A percentile compares a stretch with the other conserved stretches of the same genome.
Conservation (phyloP, 1,140 invertebrate genomes). For the Tetramorium parvispinum region DNA sequence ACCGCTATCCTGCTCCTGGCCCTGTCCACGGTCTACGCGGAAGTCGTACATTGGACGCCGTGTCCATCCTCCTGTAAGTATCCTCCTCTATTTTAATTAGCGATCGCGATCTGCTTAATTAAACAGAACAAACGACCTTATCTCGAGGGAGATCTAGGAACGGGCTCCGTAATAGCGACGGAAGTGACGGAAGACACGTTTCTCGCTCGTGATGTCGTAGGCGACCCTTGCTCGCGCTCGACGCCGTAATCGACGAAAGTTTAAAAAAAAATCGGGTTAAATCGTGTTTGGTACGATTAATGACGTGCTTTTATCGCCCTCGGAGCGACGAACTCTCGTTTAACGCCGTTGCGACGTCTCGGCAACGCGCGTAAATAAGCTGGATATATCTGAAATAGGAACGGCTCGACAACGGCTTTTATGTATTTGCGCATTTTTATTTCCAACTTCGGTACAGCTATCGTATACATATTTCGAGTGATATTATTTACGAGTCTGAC, state of each 20-base stretch:
- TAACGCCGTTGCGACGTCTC: not conserved
- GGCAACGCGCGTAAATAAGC: slow-evolving; percentile 14
- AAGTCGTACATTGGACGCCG: slow-evolving; percentile 67
- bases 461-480: not conserved
- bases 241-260: not conserved
- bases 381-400: not conserved
- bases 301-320: not conserved
- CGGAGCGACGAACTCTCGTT: slow-evolving; percentile 6
- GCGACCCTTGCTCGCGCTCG: not conserved
- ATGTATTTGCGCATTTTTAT: slow-evolving; percentile 22
- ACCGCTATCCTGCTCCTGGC: slow-evolving; percentile 65
- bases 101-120: slow-evolving; percentile 14
- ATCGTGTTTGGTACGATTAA: not conserved
- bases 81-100: not conserved
- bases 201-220: not conserved
- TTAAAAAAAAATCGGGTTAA: slow-evolving; percentile 10
- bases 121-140: not conserved
- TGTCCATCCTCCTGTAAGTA: slow-evolving; percentile 75
- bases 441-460: not conserved
- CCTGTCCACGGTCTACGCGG: slow-evolving; percentile 62
- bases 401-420: not conserved
- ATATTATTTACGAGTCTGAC: slow-evolving; percentile 22
- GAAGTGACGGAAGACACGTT: not conserved
- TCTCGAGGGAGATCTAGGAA: not conserved
- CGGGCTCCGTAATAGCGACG: not conserved